phyloP scores from a whole-genome alignment of 2,797 vertebrate genomes.

The Enteromius radiatus region DNA sequence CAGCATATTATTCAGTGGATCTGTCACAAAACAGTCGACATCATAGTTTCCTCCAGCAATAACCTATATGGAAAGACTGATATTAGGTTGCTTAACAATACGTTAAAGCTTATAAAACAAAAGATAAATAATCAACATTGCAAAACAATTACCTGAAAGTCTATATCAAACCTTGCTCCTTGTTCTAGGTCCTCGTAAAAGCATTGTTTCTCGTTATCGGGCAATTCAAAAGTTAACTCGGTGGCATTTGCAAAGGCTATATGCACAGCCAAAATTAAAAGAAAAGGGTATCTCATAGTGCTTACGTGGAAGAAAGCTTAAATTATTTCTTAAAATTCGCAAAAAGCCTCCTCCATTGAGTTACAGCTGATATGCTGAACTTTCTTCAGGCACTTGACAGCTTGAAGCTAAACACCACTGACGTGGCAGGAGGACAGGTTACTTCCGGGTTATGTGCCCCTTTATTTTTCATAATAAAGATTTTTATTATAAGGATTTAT shows the following conservation, averaged over 20 bases:
- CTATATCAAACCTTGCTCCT: slow-evolving; percentile 76
- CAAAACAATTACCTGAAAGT: slow-evolving; percentile 75
- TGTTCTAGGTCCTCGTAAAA: slow-evolving; percentile 79
- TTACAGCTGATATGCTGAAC: neutral
- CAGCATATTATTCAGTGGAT: slow-evolving; percentile 78
- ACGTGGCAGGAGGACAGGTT: slow-evolving; percentile 72
- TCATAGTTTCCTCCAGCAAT: slow-evolving; percentile 91
- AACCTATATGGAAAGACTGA: slow-evolving; percentile 74
- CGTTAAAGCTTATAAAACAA: neutral
- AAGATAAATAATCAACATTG: neutral
- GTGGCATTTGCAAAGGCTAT: slow-evolving; percentile 64
- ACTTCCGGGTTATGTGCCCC: slow-evolving; percentile 71
- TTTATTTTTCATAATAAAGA: slow-evolving; percentile 30
- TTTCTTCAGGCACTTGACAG: neutral
- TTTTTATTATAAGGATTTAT: neutral
- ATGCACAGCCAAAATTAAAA: slow-evolving; percentile 63
- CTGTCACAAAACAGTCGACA: slow-evolving; percentile 87
- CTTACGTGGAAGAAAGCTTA: neutral
- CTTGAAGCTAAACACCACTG: slow-evolving; percentile 58
- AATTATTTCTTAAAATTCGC: slow-evolving; percentile 1
- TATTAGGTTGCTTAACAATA: neutral
- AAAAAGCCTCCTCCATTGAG: neutral
- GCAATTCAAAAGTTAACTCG: slow-evolving; percentile 80
- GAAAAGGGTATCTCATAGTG: slow-evolving; percentile 63
- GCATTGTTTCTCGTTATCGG: slow-evolving; percentile 80